These are phyloP conservation scores for Sebastes kiyomatsui DNA, from an alignment of 2,797 vertebrate species.

Conservation along the genomic window DNA sequence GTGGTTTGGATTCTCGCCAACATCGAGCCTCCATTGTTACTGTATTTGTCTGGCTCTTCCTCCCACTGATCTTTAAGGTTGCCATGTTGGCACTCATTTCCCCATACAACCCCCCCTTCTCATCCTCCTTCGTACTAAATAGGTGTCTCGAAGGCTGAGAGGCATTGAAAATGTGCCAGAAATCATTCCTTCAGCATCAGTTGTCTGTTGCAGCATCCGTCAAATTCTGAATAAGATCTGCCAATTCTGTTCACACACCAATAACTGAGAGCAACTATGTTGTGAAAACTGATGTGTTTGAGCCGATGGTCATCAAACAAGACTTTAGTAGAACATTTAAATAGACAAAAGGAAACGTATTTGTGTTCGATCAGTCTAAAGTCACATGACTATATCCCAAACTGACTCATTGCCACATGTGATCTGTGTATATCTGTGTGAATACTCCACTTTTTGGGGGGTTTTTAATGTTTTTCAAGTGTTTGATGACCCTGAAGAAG, in stretches of 20 bases:
- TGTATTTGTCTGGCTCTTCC: conserved; percentile 71
- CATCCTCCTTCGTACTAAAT: conserved; percentile 36
- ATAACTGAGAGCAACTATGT: background rate
- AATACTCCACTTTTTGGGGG: background rate
- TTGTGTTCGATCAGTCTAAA: background rate
- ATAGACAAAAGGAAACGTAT: background rate
- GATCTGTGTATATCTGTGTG: background rate
- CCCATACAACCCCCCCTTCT: background rate
- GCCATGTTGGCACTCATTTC: conserved; percentile 59
- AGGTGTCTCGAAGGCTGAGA: conserved; percentile 29
- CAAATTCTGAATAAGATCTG: conserved; percentile 13
- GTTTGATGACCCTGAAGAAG: background rate
- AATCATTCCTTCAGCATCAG: conserved; percentile 23
- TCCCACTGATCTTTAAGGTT: conserved; percentile 72
- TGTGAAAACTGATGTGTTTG: background rate
- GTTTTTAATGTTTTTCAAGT: background rate
- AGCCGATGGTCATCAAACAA: background rate
- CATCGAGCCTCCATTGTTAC: conserved; percentile 60
- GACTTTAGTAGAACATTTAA: background rate
- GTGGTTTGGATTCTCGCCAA: conserved; percentile 68
- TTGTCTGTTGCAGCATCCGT: conserved; percentile 2
- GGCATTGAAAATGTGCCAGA: conserved; percentile 49
- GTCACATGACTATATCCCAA: background rate
- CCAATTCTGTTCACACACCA: background rate
- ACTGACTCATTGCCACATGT: background rate